Base-by-base conservation (phyloP, 64 coral and sea anemone genomes). In the Hydrozoanthus tunicans region DNA sequence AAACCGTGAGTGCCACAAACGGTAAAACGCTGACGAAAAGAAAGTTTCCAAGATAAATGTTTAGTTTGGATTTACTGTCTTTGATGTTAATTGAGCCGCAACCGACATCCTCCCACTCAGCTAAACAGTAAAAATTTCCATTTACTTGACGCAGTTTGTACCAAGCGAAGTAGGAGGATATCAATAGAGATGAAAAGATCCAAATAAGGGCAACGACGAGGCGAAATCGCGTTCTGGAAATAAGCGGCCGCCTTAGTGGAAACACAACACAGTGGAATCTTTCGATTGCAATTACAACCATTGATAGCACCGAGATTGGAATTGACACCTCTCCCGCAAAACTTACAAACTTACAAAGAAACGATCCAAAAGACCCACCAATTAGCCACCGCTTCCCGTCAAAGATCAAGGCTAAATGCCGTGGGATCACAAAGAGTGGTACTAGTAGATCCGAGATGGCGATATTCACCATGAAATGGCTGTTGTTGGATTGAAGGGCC, bases 391-490 rank as follows among this genome's bases (percentile, higher is more conserved):
- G 32, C 4, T 58, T 8, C 0, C 82, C 64, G 9, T 57, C 66
- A 70, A 85, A 57, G 0, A 70, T 65, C 64, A 26, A 25, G 7
- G 24, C 9, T 10, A 85, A 1, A 8, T 12, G n/a, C 5, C 65
- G 82, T 57, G 82, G 82, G 11, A 85, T 54, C 7, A 71, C 64
- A 4, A 85, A 85, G 6, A 85, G 8, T 52, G 82, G 82, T 56
- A 85, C 65, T 5, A 85, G 62, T 10, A 85, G 71, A 27, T 85
- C 54, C 58, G 82, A 85, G 71, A 85, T 70, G 17, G 82, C 82
- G 11, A 85, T 71, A 53, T 85, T 85, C 7, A 85, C 82, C 54
- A 70, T 71, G 12, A 85, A 85, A 24, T 70, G n/a, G 64, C 82
- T 85, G 82, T 85, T 85, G 13, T 68, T 70, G 12, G 65, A 57